A percentile compares a stretch with the other conserved stretches of the same genome.
phyloP scores from a whole-genome alignment of 2,113 vertebrate genomes.

The Anolis sagrei region DNA sequence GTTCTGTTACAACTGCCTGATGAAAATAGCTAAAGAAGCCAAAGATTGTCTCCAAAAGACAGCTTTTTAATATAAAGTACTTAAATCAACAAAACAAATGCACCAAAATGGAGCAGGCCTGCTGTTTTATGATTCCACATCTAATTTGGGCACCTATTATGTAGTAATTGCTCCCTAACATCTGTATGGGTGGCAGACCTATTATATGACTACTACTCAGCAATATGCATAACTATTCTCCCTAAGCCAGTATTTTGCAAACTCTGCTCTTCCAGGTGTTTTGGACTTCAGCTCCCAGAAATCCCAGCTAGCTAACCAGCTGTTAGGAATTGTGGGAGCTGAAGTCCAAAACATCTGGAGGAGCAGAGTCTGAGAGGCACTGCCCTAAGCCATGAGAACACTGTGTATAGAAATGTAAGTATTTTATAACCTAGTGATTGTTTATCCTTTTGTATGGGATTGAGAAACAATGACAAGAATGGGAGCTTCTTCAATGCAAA shows the following conservation, averaged over 20 bases:
- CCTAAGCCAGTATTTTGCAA: too few species aligned
- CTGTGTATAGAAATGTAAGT: neutral
- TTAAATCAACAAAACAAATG: neutral
- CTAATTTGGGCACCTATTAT: neutral
- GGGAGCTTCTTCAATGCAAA: neutral
- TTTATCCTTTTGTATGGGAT: neutral
- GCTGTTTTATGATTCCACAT: neutral
- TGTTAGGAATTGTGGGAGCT: too few species aligned
- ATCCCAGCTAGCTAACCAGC: too few species aligned
- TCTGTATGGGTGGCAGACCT: neutral
- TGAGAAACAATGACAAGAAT: neutral
- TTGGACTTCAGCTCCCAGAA: too few species aligned
- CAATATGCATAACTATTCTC: neutral
- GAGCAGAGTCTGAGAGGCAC: too few species aligned
- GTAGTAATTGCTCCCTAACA: neutral
- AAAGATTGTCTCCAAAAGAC: neutral
- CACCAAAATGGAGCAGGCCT: neutral
- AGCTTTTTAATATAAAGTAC: neutral
- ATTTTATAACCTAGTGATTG: neutral
- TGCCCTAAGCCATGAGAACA: neutral
- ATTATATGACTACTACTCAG: neutral
- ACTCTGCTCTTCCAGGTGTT: too few species aligned
- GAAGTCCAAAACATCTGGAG: too few species aligned
- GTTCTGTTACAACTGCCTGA: too few species aligned
- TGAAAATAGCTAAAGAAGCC: too few species aligned